Conservation (phyloP, 2,888 invertebrate species). For the Amphiduros pacificus region DNA sequence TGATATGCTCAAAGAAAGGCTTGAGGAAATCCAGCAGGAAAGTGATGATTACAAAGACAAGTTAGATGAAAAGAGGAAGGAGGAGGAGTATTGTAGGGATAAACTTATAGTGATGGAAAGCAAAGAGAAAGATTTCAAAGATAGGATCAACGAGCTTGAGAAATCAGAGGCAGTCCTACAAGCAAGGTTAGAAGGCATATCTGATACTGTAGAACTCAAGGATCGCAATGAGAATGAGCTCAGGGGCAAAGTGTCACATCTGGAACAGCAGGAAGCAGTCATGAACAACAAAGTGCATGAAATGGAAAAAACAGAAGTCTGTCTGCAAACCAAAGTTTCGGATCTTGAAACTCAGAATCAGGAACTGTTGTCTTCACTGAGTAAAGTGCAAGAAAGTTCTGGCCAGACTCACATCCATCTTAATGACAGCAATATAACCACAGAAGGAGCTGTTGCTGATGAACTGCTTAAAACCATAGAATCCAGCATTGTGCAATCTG, state of each 20-base stretch:
- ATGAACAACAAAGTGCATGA: too few species aligned
- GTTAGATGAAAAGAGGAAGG: not conserved
- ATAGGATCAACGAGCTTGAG: constrained; percentile 9
- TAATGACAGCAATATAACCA: too few species aligned
- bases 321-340: constrained; percentile 28
- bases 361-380: constrained; percentile 16
- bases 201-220: constrained; percentile 12
- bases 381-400: too few species aligned
- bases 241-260: not conserved
- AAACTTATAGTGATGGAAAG: constrained; percentile 6
- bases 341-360: constrained; percentile 44
- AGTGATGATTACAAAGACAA: not conserved
- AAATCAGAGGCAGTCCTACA: constrained; percentile 8
- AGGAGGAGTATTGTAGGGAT: not conserved
- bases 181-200: constrained; percentile 22
- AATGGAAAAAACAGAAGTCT: constrained; percentile 5
- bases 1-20: not conserved
- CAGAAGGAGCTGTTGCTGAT: too few species aligned
- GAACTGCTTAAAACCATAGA: too few species aligned
- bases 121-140: not conserved
- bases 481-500: too few species aligned
- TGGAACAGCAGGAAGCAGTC: constrained; percentile 1
- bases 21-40: not conserved
- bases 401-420: not conserved
- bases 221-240: not conserved